Evolutionary conservation across 2,113 vertebrate genomes (phyloP), one percentile per base, ranked within the genome.

Genomic region (Lycocorax pyrrhopterus): DNA sequence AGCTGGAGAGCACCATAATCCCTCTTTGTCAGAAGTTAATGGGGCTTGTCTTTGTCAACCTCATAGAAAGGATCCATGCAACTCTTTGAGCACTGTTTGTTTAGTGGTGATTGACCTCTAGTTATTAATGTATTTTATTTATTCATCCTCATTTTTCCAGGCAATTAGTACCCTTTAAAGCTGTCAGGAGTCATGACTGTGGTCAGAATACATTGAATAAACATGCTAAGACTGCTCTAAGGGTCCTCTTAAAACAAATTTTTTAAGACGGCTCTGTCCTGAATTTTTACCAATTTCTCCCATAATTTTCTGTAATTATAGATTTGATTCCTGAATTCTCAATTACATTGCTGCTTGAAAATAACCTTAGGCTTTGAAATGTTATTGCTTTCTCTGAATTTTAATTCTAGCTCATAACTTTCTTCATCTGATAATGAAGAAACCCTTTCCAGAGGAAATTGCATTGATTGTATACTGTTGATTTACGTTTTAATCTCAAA

Each of bases 401-500:
- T 60, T 66, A 51, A 39, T 74, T 68, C 10, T 39, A 8, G 33
- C 52, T 66, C 15, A 44, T 39, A 52, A 25, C 47, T 60, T 69
- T 81, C 12, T 74, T 56, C 16, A 69, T 59, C 30, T 64, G 30
- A 35, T 73, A 47, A 25, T 14, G 18, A 73, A 72, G 53, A 80
- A 91, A 53, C 8, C 3, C 7, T 49, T 64, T 81, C 51, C 53
- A 87, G 46, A 66, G 27, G 12, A 17, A 56, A 29, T 23, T 5
- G 0, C 20, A 21, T 56, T 64, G 69, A 19, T 37, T 44, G 9
- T 10, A 15, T 16, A 47, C 2, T 10, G 1, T 4, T 63, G 4
- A 1, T 47, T 68, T 68, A 59, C 1, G 0, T 46, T 81, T 91
- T 39, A 52, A 60, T 81, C 9, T 66, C n/a, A 39, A 39, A 11